phyloP scores from a whole-genome alignment of 2,113 vertebrate species.

The Gymnarchus niloticus region DNA sequence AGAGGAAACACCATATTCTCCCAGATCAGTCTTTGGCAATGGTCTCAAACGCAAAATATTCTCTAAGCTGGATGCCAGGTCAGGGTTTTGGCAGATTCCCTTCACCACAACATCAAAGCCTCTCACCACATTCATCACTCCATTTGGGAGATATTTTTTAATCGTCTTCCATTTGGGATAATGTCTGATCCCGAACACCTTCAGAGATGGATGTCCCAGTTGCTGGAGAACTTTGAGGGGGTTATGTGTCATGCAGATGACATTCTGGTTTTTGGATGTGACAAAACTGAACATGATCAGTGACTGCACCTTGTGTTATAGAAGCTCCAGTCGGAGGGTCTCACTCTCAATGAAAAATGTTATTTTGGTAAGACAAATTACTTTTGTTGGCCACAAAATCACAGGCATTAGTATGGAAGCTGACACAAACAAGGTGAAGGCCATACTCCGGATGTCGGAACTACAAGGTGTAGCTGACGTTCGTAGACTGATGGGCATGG shows the following conservation, averaged over 20 bases:
- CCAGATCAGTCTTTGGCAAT: slow-evolving; percentile 25
- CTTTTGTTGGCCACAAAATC: slow-evolving; percentile 15
- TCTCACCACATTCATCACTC: slow-evolving; percentile 31
- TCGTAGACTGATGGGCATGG: slow-evolving; percentile 30
- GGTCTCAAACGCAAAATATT: slow-evolving; percentile 16
- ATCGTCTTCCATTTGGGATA: slow-evolving; percentile 25
- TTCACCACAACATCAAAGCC: slow-evolving; percentile 12
- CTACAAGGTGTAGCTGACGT: slow-evolving; percentile 13
- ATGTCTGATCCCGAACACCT: slow-evolving; percentile 25
- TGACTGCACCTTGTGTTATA: slow-evolving; percentile 3
- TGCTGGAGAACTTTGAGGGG: slow-evolving; percentile 22
- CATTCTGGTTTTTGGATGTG: slow-evolving; percentile 16
- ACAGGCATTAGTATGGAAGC: slow-evolving; percentile 9
- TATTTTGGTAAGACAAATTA: slow-evolving; percentile 21
- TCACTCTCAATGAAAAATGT: slow-evolving; percentile 32
- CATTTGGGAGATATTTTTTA: slow-evolving; percentile 30
- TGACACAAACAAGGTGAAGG: slow-evolving; percentile 29
- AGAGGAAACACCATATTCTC: no score
- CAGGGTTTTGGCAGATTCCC: slow-evolving; percentile 38
- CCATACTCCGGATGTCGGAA: not conserved
- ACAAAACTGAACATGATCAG: slow-evolving; percentile 10
- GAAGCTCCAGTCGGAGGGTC: not conserved
- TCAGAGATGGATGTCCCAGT: slow-evolving; percentile 13
- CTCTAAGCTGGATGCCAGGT: slow-evolving; percentile 32
- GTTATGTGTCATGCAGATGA: slow-evolving; percentile 12